Conservation (phyloP, 2,113 vertebrate genomes). For the Lycaon pictus region DNA sequence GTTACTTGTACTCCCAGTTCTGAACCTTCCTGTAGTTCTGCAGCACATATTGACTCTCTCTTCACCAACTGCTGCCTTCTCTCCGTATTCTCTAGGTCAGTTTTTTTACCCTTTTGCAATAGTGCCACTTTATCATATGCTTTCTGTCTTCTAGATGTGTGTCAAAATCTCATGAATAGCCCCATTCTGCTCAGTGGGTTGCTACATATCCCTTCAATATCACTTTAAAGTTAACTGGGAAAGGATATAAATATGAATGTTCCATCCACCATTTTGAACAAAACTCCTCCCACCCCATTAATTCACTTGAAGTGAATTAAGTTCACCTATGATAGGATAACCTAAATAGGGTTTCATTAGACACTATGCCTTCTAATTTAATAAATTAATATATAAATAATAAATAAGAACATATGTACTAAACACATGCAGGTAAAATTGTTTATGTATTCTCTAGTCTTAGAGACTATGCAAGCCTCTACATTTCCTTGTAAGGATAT, state of each 20-base stretch:
- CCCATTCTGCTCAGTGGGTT: background rate
- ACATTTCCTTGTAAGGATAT: background rate
- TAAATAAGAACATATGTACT: background rate
- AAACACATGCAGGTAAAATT: background rate
- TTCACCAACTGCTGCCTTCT: background rate
- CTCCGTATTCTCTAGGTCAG: background rate
- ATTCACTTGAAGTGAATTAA: background rate
- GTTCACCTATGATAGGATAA: background rate
- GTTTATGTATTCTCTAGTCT: background rate
- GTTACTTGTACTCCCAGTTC: background rate
- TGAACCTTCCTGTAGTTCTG: background rate
- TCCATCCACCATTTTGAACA: background rate
- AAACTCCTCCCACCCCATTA: fast-evolving
- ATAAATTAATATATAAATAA: background rate
- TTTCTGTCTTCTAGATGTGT: background rate
- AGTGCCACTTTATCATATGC: background rate
- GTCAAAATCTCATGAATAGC: background rate
- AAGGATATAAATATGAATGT: background rate
- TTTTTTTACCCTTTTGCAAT: background rate
- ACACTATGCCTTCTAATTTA: background rate
- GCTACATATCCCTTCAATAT: background rate
- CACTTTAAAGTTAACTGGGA: background rate
- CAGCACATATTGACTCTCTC: background rate
- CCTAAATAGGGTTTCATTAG: background rate
- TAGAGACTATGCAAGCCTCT: background rate